These are phyloP conservation scores for Idaea dimidiata DNA, from an alignment of 2,888 invertebrate genomes.

Conservation along the genomic window DNA sequence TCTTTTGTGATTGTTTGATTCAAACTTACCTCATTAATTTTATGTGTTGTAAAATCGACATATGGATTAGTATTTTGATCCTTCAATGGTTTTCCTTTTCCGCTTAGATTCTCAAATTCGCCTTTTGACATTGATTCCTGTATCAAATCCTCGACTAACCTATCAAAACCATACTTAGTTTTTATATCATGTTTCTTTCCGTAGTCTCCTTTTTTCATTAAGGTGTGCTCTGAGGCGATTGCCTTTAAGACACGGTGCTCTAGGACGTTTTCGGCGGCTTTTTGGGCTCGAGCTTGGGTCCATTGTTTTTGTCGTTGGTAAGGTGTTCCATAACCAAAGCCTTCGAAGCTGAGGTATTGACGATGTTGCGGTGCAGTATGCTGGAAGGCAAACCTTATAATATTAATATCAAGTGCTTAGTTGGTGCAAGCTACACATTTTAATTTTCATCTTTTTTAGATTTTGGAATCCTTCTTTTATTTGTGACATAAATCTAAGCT, in stretches of 20 bases:
- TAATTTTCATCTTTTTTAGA: no score
- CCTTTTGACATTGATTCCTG: constrained; percentile 95
- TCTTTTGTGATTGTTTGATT: no score
- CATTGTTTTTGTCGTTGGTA: constrained; percentile 90
- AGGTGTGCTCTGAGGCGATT: constrained; percentile 80
- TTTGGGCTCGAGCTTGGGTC: constrained; percentile 83
- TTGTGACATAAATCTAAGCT: no score
- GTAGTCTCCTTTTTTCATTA: constrained; percentile 84
- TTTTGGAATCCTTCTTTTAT: no score
- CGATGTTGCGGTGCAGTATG: constrained; percentile 95
- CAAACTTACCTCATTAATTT: constrained; percentile 85
- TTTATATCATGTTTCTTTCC: constrained; percentile 85
- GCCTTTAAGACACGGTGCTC: constrained; percentile 84
- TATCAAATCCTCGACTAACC: constrained; percentile 94
- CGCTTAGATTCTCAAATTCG: constrained; percentile 91
- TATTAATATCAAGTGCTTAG: no score
- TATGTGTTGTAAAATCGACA: constrained; percentile 93
- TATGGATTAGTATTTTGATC: constrained; percentile 88
- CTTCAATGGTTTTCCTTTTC: constrained; percentile 90
- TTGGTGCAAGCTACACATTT: no score
- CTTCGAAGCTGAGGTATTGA: constrained; percentile 90
- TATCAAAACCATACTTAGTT: constrained; percentile 91
- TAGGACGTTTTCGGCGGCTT: constrained; percentile 84
- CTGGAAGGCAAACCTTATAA: constrained; percentile 49
- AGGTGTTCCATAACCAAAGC: constrained; percentile 89